phyloP scores from a whole-genome alignment of 2,888 invertebrate species.

The Agrochola circellaris region DNA sequence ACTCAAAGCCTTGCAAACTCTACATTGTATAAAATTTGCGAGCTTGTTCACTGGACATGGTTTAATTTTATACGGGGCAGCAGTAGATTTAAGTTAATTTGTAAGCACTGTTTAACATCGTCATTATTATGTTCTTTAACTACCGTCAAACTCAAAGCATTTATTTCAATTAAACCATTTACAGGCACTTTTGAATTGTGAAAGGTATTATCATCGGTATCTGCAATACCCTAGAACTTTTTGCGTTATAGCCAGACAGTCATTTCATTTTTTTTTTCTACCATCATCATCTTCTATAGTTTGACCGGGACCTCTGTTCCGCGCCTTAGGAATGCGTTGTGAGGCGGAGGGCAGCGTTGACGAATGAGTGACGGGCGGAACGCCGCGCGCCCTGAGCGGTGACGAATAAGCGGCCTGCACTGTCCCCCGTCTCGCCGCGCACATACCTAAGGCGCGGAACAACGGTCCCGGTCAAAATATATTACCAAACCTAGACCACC shows the following conservation, averaged over 20 bases:
- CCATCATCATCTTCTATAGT: too few relatives aligned
- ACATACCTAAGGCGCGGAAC: too few relatives aligned
- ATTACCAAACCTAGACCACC: neutral
- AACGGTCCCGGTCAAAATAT: too few relatives aligned
- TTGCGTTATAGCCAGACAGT: neutral
- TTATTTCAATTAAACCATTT: neutral
- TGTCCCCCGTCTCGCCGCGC: too few relatives aligned
- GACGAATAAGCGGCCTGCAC: too few relatives aligned
- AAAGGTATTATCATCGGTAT: neutral
- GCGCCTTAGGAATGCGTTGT: too few relatives aligned
- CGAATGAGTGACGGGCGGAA: too few relatives aligned
- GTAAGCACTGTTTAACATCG: neutral
- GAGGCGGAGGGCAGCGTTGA: too few relatives aligned
- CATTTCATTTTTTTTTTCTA: neutral
- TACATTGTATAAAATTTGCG: conserved; percentile 31
- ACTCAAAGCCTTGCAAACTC: conserved; percentile 37
- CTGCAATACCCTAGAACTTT: neutral
- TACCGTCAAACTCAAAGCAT: neutral
- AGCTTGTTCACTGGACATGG: conserved; percentile 25
- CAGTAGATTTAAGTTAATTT: conserved; percentile 19
- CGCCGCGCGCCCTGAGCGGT: too few relatives aligned
- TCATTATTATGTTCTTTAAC: neutral
- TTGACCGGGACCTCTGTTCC: too few relatives aligned
- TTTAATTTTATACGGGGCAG: neutral
- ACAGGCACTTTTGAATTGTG: neutral